Conservation (phyloP, 2,113 vertebrate species). For the Eulacestoma nigropectus region DNA sequence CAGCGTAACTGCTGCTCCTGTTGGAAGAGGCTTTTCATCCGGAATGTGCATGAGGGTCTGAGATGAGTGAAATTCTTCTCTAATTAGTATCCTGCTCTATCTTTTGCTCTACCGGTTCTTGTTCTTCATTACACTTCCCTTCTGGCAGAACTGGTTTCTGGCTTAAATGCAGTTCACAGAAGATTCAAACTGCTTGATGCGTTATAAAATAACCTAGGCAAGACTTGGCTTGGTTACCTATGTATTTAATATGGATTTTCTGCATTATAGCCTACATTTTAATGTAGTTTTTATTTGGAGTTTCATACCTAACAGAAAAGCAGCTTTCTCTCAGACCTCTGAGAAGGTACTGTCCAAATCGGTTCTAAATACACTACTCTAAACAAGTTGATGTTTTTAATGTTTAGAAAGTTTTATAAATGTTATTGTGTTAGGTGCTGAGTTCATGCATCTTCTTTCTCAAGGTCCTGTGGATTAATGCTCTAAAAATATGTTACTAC, state of each 20-base stretch:
- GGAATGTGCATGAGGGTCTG: neutral
- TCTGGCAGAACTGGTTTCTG: slow-evolving; percentile 13
- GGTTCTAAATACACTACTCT: neutral
- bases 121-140: neutral
- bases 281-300: neutral
- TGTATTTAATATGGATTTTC: neutral
- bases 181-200: neutral
- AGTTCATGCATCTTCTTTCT: neutral
- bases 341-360: neutral
- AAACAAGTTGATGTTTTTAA: neutral
- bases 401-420: neutral
- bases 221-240: neutral
- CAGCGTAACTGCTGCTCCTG: neutral
- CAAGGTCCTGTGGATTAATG: neutral
- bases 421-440: neutral
- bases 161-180: neutral
- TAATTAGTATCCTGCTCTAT: neutral
- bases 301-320: neutral
- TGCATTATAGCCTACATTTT: neutral
- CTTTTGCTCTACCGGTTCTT: neutral
- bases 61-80: slow-evolving; percentile 16
- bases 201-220: neutral
- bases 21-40: neutral
- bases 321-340: neutral
- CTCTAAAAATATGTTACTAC: neutral